Conservation (phyloP, 2,888 invertebrate species). For the Ormyrus rosae region DNA sequence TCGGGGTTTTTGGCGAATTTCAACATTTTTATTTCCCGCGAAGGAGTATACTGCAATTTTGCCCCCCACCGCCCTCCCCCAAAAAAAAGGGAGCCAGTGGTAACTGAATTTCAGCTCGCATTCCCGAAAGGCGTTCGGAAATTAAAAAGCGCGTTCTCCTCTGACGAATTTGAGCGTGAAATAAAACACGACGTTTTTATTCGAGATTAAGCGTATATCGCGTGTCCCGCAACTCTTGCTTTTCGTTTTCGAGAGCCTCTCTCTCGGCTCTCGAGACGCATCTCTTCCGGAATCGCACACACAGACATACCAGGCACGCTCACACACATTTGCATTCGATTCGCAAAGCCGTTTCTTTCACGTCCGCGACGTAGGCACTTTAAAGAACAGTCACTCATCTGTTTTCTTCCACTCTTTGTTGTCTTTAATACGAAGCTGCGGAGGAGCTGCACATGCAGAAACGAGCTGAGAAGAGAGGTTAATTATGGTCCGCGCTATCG, state of each 20-base stretch:
- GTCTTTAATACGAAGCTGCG: constrained; percentile 4
- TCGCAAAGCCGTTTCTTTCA: not conserved
- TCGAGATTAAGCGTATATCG: constrained; percentile 3
- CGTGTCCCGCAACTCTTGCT: not conserved
- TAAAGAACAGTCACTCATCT: constrained; percentile 39
- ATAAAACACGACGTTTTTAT: constrained; percentile 1
- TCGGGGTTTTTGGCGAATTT: not conserved
- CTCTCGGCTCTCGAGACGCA: not conserved
- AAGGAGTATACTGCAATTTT: too few relatives aligned
- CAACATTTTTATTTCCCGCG: not conserved
- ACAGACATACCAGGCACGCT: not conserved
- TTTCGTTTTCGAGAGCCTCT: not conserved
- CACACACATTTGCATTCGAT: not conserved
- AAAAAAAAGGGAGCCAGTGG: too few relatives aligned
- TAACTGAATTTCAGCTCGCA: too few relatives aligned
- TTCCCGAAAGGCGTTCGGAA: too few relatives aligned
- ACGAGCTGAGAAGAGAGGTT: constrained; percentile 27
- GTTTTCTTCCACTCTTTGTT: constrained; percentile 17
- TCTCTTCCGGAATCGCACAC: constrained; percentile 28
- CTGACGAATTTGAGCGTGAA: not conserved
- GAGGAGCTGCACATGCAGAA: not conserved
- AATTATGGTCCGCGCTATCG: constrained; percentile 39
- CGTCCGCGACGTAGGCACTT: constrained; percentile 15
- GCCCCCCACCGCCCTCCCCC: too few relatives aligned
- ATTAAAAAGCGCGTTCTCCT: too few relatives aligned